Base-by-base conservation (phyloP, 2,888 invertebrate species). In the Pachymerium ferrugineum region DNA sequence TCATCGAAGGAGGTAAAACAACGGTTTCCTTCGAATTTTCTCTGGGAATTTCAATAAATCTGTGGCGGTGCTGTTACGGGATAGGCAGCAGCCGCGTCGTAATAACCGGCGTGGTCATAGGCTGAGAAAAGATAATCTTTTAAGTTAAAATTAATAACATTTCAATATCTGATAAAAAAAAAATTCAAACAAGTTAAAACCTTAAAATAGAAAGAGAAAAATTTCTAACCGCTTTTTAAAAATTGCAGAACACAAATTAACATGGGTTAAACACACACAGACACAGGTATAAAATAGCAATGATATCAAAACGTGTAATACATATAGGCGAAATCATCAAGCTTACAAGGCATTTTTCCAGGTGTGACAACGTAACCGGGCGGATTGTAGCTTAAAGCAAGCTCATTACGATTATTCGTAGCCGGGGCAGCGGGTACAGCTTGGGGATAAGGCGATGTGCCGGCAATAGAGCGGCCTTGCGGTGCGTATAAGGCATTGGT, bases 291-390 rank as follows among this genome's bases (percentile, higher is more conserved):
- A 35, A 35, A 35, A 54, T 16, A 54, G 8, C 10, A 16, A 54
- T 14, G 19, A 38, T 4, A 5, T 22, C 1, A 35, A 19, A 2
- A 71, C 22, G 16, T 8, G 16, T 31, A 35, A 33, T 22, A 35
- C 28, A 70, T 16, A 28, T 29, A 22, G 14, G 16, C 31, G 16
- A 69, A 14, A 62, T 19, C 2, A 4, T 10, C 19, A 69, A 22
- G 30, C 71, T 71, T 71, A 71, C 71, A 12, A 71, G 71, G 30
- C 25, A 71, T 33, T 38, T 71, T 71, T 35, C 35, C 71, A 19
- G 71, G 1, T 25, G 38, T 29, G 29, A 69, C 69, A 31, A 69
- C 69, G 69, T 30, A 69, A 16, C 31, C 31, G 16, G 69, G 16
- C 31, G 69, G 69, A 69, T 30, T 33, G 29, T 30, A 69, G n/a